Conservation (phyloP, 2,797 vertebrate species). For the Sciaenops ocellatus region DNA sequence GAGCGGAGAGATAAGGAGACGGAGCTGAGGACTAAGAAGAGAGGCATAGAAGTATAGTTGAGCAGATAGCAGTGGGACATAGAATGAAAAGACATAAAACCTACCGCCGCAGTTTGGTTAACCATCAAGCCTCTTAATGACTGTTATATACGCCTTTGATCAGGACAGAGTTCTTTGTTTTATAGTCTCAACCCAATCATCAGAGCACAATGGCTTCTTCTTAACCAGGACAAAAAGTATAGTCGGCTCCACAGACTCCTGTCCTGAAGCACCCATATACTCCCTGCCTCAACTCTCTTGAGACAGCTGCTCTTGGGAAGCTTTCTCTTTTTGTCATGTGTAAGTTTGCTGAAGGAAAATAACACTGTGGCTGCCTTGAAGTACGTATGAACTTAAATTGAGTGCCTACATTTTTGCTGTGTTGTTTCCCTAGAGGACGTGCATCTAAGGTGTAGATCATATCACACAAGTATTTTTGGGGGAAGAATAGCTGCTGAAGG, state of each 20-base stretch:
- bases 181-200: slow-evolving; percentile 66
- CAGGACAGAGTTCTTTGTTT: slow-evolving; percentile 54
- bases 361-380: no score
- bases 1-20: slow-evolving; percentile 37
- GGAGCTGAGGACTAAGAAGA: slow-evolving; percentile 12
- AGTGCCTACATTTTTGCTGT: slow-evolving; percentile 37
- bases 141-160: slow-evolving; percentile 59
- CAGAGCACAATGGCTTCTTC: slow-evolving; percentile 55
- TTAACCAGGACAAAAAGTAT: slow-evolving; percentile 47
- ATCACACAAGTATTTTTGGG: slow-evolving; percentile 35
- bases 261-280: slow-evolving; percentile 53
- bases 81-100: slow-evolving; percentile 34
- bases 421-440: slow-evolving; percentile 42
- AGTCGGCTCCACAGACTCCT: slow-evolving; percentile 28
- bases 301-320: no score
- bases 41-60: not conserved
- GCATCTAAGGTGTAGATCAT: slow-evolving; percentile 38
- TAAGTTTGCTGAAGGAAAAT: no score
- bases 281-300: not conserved
- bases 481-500: slow-evolving; percentile 20
- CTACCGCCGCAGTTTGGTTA: slow-evolving; percentile 42
- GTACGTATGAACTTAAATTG: no score
- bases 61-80: slow-evolving; percentile 32
- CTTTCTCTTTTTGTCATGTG: no score
- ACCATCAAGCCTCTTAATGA: slow-evolving; percentile 50